Conservation (phyloP, 2,113 vertebrate species). For the Chloebia gouldiae region DNA sequence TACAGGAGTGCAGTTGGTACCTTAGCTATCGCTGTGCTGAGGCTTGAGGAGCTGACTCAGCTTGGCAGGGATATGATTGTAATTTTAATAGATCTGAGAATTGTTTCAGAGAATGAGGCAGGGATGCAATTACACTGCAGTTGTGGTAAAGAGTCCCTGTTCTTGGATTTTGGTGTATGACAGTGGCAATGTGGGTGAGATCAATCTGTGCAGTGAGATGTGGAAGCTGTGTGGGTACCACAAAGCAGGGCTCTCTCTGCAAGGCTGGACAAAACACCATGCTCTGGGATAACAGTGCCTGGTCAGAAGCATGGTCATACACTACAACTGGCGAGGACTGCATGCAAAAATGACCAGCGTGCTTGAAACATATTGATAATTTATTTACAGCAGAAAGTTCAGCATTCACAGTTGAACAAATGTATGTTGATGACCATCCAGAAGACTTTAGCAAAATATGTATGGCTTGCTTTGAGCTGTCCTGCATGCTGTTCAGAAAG, state of each 20-base stretch:
- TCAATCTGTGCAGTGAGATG: not conserved
- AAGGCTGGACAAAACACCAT: accelerated
- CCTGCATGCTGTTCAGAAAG: accelerated
- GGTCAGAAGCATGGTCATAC: accelerated
- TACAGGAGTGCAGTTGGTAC: not conserved
- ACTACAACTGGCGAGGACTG: not conserved
- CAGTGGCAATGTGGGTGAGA: not conserved
- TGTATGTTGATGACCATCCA: not conserved
- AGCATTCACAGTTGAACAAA: not conserved
- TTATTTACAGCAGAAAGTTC: not conserved
- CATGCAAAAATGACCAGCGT: not conserved
- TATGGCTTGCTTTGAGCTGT: not conserved
- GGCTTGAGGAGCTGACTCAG: not conserved
- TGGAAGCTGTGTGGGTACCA: not conserved
- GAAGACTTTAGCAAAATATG: not conserved
- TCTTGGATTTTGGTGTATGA: not conserved
- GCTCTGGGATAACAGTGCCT: not conserved
- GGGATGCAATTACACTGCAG: not conserved
- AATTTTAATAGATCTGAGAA: not conserved
- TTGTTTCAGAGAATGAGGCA: not conserved
- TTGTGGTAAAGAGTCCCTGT: not conserved
- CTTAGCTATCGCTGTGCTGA: accelerated
- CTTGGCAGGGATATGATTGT: not conserved
- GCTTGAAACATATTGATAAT: not conserved
- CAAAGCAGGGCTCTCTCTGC: not conserved